These are phyloP conservation scores for Pogonognathellus flavescens DNA, from an alignment of 1,140 invertebrate species.

Conservation along the genomic window DNA sequence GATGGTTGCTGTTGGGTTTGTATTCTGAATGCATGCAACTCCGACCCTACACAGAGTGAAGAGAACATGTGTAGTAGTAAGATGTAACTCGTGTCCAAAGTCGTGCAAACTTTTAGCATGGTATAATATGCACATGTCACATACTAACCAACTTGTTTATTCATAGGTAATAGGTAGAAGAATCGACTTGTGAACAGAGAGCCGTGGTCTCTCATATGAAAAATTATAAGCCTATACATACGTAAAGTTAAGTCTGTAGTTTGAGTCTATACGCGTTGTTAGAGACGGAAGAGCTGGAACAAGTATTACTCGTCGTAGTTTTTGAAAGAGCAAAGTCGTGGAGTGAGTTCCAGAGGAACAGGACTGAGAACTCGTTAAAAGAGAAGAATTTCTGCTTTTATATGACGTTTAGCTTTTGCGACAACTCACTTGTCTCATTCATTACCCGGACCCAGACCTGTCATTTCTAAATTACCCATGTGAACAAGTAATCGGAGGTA, in stretches of 20 bases:
- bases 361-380: not conserved
- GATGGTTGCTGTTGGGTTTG: too few relatives aligned
- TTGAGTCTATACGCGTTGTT: not conserved
- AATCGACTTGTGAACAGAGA: not conserved
- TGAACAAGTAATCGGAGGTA: conserved; percentile 40
- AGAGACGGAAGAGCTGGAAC: not conserved
- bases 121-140: conserved; percentile 29
- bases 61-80: not conserved
- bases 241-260: not conserved
- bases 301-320: not conserved
- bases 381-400: not conserved
- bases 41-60: too few relatives aligned
- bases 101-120: conserved; percentile 26
- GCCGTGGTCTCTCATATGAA: not conserved
- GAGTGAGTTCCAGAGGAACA: not conserved
- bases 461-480: conserved; percentile 41
- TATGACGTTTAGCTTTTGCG: conserved; percentile 27
- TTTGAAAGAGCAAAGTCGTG: too few relatives aligned
- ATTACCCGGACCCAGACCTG: conserved; percentile 23
- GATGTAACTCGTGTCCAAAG: conserved; percentile 11
- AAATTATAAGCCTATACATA: not conserved
- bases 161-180: conserved; percentile 13
- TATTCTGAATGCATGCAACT: too few relatives aligned
- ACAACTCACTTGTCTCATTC: conserved; percentile 46
- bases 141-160: conserved; percentile 24